Percentiles rank a stretch among this genome's conserved stretches.
Evolutionary conservation across 2,113 vertebrate species (phyloP).

Genomic region (Pteronura brasiliensis): DNA sequence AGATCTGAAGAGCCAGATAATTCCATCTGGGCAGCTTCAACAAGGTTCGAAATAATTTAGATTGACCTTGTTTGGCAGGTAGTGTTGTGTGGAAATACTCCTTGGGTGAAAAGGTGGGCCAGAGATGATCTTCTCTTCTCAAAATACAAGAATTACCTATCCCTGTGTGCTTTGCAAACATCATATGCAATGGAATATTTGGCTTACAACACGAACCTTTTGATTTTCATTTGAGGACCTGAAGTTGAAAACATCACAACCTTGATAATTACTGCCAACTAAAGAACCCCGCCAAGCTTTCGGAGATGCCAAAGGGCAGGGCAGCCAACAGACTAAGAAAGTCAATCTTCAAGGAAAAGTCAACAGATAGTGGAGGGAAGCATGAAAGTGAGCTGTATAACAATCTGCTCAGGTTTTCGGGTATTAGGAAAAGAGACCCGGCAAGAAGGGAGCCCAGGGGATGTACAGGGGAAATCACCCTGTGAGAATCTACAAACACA

Average conservation of each 20-base stretch:
- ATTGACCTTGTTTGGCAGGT: neutral
- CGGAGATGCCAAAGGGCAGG: neutral
- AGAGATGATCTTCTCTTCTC: neutral
- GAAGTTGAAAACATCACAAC: neutral
- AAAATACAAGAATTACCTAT: neutral
- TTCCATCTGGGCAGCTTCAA: neutral
- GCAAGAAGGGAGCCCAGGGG: neutral
- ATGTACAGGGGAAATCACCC: neutral
- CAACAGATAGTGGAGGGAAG: neutral
- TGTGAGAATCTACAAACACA: neutral
- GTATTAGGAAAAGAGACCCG: neutral
- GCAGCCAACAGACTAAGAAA: neutral
- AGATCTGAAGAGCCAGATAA: neutral
- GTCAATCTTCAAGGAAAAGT: constrained; percentile 18
- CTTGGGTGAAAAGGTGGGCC: neutral
- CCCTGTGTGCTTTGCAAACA: neutral
- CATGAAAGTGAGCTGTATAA: neutral
- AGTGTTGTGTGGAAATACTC: neutral
- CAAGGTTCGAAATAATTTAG: neutral
- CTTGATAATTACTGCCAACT: neutral
- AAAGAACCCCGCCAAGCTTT: neutral
- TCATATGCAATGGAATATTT: neutral
- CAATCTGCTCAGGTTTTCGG: neutral
- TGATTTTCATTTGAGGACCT: neutral
- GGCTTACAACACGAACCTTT: neutral